Percentiles rank a stretch among this genome's conserved stretches.
Conservation (phyloP, 2,797 vertebrate genomes). For the Cetoscarus ocellatus region DNA sequence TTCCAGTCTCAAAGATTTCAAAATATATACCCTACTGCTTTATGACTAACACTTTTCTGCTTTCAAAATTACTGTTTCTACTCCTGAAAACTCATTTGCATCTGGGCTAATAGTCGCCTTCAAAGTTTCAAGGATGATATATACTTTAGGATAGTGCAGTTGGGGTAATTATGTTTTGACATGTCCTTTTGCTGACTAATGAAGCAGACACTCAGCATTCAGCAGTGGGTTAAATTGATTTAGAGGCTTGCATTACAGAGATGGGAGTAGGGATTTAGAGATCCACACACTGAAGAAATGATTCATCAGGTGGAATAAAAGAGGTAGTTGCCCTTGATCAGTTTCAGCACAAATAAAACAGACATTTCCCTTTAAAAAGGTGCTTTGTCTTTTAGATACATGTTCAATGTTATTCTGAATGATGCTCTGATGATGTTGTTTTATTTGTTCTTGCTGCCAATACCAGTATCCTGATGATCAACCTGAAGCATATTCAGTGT, state of each 20-base stretch:
- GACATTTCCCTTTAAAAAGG: background rate
- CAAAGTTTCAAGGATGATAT: background rate
- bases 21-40: background rate
- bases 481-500: too few relatives aligned
- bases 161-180: background rate
- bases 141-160: background rate
- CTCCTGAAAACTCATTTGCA: background rate
- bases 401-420: background rate
- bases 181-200: constrained; percentile 32
- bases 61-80: background rate
- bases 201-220: constrained; percentile 14
- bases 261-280: constrained; percentile 37
- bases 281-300: constrained; percentile 21
- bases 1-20: background rate
- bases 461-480: too few relatives aligned
- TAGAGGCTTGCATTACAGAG: constrained; percentile 26
- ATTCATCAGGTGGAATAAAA: constrained; percentile 40
- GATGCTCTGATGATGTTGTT: background rate
- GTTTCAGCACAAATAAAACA: background rate
- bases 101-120: constrained; percentile 1
- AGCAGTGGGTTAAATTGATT: constrained; percentile 42
- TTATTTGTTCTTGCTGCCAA: background rate
- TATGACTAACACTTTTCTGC: background rate
- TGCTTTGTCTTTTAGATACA: background rate
- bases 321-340: background rate